A percentile compares a stretch with the other conserved stretches of the same genome.
These are phyloP conservation scores for Aptenodytes patagonicus DNA, from an alignment of 2,113 vertebrate genomes.

Conservation along the genomic window DNA sequence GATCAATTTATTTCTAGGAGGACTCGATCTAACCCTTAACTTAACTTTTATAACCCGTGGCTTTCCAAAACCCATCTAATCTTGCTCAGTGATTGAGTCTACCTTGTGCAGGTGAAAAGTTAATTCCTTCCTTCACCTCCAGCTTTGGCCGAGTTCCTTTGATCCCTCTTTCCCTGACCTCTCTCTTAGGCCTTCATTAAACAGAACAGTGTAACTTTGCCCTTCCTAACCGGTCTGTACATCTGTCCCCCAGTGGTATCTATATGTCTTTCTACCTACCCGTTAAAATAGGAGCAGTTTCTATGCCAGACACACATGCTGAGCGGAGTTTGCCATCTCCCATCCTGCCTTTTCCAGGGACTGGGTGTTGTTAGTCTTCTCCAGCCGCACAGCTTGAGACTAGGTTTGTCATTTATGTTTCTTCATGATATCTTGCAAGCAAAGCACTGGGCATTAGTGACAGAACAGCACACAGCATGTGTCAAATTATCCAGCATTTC, in stretches of 20 bases:
- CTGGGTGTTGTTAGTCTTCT: neutral
- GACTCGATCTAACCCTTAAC: neutral
- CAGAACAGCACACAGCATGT: neutral
- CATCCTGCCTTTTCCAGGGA: neutral
- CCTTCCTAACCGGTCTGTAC: neutral
- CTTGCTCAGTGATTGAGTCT: neutral
- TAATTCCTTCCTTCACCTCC: slow-evolving; percentile 8
- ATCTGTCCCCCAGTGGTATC: neutral
- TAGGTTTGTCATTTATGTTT: neutral
- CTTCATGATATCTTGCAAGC: neutral
- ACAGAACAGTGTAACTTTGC: neutral
- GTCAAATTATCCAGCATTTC: neutral
- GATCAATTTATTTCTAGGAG: neutral
- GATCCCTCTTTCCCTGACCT: neutral
- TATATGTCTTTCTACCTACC: neutral
- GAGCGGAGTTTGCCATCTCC: neutral
- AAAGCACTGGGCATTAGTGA: neutral
- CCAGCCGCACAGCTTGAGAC: neutral
- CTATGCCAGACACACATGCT: fast-evolving
- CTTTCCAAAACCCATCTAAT: neutral
- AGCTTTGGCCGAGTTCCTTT: neutral
- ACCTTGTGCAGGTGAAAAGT: neutral
- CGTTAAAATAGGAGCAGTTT: fast-evolving
- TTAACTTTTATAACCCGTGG: neutral
- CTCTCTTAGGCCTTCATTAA: neutral